Percentiles rank a stretch among this genome's conserved stretches.
Conservation (phyloP, 2,113 vertebrate genomes). For the Oreochromis niloticus region DNA sequence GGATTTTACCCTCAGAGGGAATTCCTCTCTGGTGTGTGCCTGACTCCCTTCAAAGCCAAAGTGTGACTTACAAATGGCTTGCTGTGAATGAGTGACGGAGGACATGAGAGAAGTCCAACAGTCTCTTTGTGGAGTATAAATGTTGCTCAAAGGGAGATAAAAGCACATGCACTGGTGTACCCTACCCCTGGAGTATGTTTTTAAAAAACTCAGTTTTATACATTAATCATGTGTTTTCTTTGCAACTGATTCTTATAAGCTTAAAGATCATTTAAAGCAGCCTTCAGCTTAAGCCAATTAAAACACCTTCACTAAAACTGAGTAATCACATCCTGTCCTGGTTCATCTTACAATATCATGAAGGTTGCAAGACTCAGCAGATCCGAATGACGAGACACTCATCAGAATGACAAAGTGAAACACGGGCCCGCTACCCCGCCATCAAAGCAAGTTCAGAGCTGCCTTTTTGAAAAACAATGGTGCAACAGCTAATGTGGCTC, state of each 20-base stretch:
- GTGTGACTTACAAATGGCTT: conserved; percentile 77
- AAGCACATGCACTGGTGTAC: background rate
- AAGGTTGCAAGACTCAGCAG: conserved; percentile 41
- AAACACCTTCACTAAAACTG: background rate
- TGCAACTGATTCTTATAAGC: background rate
- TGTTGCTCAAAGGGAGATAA: conserved; percentile 35
- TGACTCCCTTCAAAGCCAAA: conserved; percentile 67
- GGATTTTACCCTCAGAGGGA: conserved; percentile 64
- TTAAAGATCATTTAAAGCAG: background rate
- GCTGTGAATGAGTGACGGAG: conserved; percentile 68
- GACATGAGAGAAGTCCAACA: conserved; percentile 61
- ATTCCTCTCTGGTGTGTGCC: conserved; percentile 57
- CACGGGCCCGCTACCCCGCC: conserved; percentile 20
- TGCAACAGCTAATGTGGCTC: conserved; percentile 72
- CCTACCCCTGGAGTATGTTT: background rate
- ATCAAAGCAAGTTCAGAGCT: conserved; percentile 74
- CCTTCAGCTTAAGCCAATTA: background rate
- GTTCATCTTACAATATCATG: conserved; percentile 4
- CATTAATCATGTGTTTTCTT: background rate
- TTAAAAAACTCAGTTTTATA: background rate
- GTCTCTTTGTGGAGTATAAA: conserved; percentile 47
- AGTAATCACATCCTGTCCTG: background rate
- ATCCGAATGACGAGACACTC: conserved; percentile 27
- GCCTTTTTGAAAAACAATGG: conserved; percentile 69
- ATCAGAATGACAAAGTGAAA: conserved; percentile 47